Conservation (phyloP, 2,113 vertebrate species). For the Sceloporus undulatus region DNA sequence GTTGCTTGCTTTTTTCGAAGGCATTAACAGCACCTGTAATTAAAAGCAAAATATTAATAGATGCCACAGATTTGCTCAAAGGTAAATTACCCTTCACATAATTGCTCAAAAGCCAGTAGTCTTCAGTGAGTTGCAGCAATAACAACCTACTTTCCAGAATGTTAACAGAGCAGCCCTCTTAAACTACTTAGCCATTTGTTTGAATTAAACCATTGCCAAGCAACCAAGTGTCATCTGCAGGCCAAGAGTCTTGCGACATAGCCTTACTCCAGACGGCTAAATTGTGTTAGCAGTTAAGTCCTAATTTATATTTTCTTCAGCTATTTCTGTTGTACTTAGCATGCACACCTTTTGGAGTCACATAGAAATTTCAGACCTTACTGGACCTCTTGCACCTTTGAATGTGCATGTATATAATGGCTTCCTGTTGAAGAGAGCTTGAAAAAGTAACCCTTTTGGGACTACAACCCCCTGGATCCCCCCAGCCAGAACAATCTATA, state of each 20-base stretch:
- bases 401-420: too few species aligned
- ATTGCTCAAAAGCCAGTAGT: not conserved
- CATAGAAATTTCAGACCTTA: not conserved
- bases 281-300: not conserved
- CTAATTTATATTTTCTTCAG: not conserved
- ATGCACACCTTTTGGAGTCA: not conserved
- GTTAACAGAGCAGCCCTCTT: not conserved
- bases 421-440: too few species aligned
- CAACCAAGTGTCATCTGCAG: not conserved
- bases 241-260: not conserved
- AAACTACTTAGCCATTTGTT: not conserved
- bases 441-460: too few species aligned
- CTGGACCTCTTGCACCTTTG: not conserved
- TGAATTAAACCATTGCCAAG: not conserved
- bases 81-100: not conserved
- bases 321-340: not conserved
- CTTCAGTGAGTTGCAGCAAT: not conserved
- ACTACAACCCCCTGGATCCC: too few species aligned
- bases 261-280: not conserved
- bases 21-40: not conserved
- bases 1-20: not conserved
- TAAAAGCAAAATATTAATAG: not conserved
- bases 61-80: not conserved
- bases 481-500: not conserved
- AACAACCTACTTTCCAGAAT: not conserved